Conservation (phyloP, 2,797 vertebrate genomes). For the Amblyraja radiata region DNA sequence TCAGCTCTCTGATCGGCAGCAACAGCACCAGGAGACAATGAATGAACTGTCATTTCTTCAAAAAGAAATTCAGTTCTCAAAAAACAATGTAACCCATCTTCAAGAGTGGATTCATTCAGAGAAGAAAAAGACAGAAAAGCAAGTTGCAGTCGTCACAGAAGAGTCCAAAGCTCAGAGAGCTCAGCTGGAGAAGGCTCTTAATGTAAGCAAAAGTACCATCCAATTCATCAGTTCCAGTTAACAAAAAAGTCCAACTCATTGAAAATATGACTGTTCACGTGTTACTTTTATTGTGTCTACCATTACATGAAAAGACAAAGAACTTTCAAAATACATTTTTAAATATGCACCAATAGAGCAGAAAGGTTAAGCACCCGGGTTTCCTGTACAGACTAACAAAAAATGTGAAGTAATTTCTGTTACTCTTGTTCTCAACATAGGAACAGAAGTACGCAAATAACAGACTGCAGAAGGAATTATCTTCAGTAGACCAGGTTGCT, state of each 20-base stretch:
- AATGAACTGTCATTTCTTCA: slow-evolving; percentile 52
- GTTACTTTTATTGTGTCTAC: neutral
- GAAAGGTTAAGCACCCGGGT: neutral
- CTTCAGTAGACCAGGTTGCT: slow-evolving; percentile 48
- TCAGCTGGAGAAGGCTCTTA: slow-evolving; percentile 54
- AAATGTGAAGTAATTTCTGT: slow-evolving; percentile 3
- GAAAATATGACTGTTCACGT: neutral
- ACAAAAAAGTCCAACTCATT: neutral
- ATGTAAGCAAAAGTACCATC: slow-evolving; percentile 43
- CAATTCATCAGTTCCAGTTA: neutral
- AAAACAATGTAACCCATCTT: slow-evolving; percentile 52
- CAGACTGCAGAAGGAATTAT: slow-evolving; percentile 50
- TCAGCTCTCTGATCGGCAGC: slow-evolving; percentile 60
- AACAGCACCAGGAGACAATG: slow-evolving; percentile 50
- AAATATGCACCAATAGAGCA: neutral
- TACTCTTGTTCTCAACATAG: slow-evolving; percentile 40
- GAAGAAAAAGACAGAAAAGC: slow-evolving; percentile 55
- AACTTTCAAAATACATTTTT: neutral
- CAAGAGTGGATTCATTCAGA: slow-evolving; percentile 54
- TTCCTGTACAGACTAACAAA: neutral
- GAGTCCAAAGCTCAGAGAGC: slow-evolving; percentile 49
- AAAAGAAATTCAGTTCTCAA: slow-evolving; percentile 53
- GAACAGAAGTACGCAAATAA: slow-evolving; percentile 50
- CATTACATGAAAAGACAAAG: neutral
- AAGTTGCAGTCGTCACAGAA: slow-evolving; percentile 53